Conservation (phyloP, 2,113 vertebrate species). For the Otus sunia region DNA sequence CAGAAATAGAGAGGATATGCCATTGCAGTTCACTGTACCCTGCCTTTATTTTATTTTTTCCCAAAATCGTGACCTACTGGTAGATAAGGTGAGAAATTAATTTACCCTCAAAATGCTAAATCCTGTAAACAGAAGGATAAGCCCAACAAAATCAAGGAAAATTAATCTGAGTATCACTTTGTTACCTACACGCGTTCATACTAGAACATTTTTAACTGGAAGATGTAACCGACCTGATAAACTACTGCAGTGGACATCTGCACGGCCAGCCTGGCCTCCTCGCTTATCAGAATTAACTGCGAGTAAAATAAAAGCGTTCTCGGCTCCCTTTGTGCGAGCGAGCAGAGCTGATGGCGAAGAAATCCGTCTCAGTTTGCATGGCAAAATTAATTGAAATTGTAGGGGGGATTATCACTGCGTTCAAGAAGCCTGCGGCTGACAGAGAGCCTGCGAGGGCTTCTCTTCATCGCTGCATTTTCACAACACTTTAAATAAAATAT, state of each 20-base stretch:
- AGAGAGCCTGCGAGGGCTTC: not conserved
- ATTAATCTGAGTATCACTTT: not conserved
- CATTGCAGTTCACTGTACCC: not conserved
- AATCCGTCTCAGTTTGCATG: not conserved
- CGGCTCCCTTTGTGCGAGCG: not conserved
- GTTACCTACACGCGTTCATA: not conserved
- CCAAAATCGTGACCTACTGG: not conserved
- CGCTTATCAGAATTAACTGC: not conserved
- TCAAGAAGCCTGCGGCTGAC: not conserved
- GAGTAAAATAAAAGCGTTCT: not conserved
- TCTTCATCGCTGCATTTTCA: not conserved
- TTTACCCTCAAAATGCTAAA: not conserved
- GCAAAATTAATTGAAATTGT: not conserved
- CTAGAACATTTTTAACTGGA: not conserved
- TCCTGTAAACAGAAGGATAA: not conserved
- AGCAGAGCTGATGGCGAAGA: not conserved
- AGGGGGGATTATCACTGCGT: not conserved
- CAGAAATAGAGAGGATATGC: slow-evolving; percentile 26
- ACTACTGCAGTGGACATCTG: not conserved
- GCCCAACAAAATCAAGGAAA: not conserved
- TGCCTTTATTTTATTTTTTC: not conserved
- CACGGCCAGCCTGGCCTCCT: not conserved
- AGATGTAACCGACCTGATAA: not conserved
- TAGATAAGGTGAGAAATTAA: not conserved
- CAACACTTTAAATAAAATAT: not conserved